Evolutionary conservation across 2,113 vertebrate genomes (phyloP).

Genomic region (Probosciger aterrimus): DNA sequence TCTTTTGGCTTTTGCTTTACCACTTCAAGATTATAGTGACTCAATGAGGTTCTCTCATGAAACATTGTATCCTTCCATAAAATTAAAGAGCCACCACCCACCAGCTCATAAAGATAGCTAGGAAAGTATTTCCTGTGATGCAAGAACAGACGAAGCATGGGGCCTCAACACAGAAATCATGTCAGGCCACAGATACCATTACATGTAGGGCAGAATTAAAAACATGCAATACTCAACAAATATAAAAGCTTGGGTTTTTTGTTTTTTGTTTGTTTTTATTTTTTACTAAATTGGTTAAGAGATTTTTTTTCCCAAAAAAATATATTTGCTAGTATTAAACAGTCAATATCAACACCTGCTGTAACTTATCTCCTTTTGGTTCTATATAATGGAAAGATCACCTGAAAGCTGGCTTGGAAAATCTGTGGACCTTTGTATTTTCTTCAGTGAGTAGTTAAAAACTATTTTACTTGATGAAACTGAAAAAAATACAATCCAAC

Average conservation of each 20-base stretch:
- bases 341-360: background rate
- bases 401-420: background rate
- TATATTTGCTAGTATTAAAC: background rate
- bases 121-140: background rate
- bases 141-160: background rate
- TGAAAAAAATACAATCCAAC: background rate
- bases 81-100: background rate
- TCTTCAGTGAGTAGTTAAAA: background rate
- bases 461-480: background rate
- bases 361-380: background rate
- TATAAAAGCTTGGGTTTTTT: background rate
- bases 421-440: background rate
- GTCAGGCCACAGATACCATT: background rate
- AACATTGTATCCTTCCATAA: background rate
- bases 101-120: background rate
- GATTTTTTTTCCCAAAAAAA: rapidly evolving
- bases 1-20: background rate
- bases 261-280: background rate
- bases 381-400: background rate
- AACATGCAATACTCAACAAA: background rate
- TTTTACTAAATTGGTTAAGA: background rate
- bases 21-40: background rate
- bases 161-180: background rate
- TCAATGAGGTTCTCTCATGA: background rate
- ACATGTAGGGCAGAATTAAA: background rate